phyloP scores from a whole-genome alignment of 2,113 vertebrate genomes.

The Lonchura striata region DNA sequence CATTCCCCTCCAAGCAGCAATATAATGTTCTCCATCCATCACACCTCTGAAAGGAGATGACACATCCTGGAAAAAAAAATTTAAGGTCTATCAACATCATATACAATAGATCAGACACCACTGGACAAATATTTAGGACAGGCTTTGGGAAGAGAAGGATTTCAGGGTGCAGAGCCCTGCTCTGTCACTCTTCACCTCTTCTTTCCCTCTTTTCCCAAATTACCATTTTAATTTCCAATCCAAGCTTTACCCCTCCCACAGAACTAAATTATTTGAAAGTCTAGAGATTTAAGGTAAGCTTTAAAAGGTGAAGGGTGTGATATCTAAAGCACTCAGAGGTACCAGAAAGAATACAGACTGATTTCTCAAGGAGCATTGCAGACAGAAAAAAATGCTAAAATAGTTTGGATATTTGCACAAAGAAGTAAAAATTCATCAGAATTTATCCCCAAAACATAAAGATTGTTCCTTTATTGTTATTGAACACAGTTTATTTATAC shows the following conservation, averaged over 20 bases:
- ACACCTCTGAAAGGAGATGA: neutral
- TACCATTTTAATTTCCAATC: neutral
- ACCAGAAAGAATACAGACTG: neutral
- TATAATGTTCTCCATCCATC: neutral
- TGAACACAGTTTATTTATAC: conserved; percentile 46
- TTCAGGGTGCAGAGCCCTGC: neutral
- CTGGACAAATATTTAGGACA: neutral
- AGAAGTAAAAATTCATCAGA: conserved; percentile 24
- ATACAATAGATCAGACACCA: neutral
- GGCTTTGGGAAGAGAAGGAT: neutral
- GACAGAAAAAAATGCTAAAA: neutral
- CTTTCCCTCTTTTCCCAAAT: neutral
- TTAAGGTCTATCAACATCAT: neutral
- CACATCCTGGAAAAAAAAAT: neutral
- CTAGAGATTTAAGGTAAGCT: conserved; percentile 70
- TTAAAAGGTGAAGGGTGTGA: neutral
- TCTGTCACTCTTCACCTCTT: neutral
- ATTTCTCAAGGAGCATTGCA: neutral
- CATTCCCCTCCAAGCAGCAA: neutral
- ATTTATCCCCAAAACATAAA: neutral
- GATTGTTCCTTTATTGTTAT: conserved; percentile 2
- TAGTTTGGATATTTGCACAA: neutral
- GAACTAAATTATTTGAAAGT: conserved; percentile 73
- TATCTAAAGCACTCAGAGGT: conserved; percentile 58
- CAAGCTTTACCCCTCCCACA: conserved; percentile 61